A percentile compares a stretch with the other conserved stretches of the same genome.
Evolutionary conservation across 2,797 vertebrate species (phyloP).

Genomic region (Pogonophryne albipinna): DNA sequence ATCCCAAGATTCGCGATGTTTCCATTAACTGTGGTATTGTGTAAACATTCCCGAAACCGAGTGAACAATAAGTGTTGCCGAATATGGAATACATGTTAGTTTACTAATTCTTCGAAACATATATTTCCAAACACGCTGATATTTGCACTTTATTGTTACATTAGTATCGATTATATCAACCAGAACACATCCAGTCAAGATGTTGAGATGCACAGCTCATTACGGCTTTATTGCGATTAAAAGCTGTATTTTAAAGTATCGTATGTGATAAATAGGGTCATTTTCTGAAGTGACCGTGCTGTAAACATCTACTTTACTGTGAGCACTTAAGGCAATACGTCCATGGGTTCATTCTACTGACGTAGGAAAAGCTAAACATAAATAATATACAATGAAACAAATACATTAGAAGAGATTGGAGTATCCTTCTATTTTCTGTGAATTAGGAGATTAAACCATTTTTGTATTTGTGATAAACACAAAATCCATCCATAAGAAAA

Average conservation of each 20-base stretch:
- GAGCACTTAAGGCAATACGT: constrained; percentile 23
- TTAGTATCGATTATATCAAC: not conserved
- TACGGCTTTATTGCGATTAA: not conserved
- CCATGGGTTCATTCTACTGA: constrained; percentile 2
- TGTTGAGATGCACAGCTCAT: not conserved
- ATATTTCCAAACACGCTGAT: not conserved
- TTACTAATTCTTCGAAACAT: not conserved
- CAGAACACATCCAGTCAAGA: not conserved
- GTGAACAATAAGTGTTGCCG: fast-evolving
- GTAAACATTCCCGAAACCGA: fast-evolving
- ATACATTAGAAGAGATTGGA: no score
- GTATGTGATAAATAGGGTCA: not conserved
- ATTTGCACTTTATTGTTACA: not conserved
- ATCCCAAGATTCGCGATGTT: not conserved
- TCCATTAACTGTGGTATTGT: fast-evolving
- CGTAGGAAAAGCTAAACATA: not conserved
- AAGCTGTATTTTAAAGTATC: not conserved
- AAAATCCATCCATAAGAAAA: no score
- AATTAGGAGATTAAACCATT: no score
- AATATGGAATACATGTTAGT: not conserved
- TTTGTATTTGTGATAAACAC: no score
- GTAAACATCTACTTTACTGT: not conserved
- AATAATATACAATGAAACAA: no score
- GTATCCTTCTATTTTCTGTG: no score
- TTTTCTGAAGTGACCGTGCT: not conserved